These are phyloP conservation scores for Prionailurus viverrinus DNA, from an alignment of 2,113 vertebrate genomes.

Conservation along the genomic window DNA sequence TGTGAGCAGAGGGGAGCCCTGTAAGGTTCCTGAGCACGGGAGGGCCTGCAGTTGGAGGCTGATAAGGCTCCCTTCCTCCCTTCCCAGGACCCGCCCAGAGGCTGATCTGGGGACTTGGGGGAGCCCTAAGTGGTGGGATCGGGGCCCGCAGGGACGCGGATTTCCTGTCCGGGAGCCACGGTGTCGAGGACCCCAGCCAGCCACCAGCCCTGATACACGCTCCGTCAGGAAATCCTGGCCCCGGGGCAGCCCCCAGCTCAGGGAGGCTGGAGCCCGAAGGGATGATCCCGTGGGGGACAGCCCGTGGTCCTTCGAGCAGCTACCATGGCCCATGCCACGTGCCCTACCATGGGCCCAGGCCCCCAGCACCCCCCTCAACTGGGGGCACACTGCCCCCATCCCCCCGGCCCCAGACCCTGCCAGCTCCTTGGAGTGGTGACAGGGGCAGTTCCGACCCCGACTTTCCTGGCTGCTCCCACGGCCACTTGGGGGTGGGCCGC, in stretches of 20 bases:
- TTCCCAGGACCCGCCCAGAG: neutral
- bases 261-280: neutral
- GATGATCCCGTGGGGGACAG: neutral
- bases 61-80: neutral
- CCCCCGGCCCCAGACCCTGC: fast-evolving
- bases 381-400: too few relatives aligned
- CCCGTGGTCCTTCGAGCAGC: neutral
- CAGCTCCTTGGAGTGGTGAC: neutral
- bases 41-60: neutral
- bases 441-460: too few relatives aligned
- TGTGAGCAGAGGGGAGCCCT: neutral
- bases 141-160: neutral
- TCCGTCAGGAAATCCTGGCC: slow-evolving; percentile 44
- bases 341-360: fast-evolving
- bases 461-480: fast-evolving
- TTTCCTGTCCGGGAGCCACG: slow-evolving; percentile 47
- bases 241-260: neutral
- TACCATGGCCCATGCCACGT: neutral
- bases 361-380: too few relatives aligned
- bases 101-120: neutral
- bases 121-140: neutral
- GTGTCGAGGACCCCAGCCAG: neutral
- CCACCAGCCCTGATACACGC: neutral
- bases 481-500: neutral
- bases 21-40: neutral